Evolutionary conservation across 2,797 vertebrate species (phyloP).

Genomic region (Betta splendens): DNA sequence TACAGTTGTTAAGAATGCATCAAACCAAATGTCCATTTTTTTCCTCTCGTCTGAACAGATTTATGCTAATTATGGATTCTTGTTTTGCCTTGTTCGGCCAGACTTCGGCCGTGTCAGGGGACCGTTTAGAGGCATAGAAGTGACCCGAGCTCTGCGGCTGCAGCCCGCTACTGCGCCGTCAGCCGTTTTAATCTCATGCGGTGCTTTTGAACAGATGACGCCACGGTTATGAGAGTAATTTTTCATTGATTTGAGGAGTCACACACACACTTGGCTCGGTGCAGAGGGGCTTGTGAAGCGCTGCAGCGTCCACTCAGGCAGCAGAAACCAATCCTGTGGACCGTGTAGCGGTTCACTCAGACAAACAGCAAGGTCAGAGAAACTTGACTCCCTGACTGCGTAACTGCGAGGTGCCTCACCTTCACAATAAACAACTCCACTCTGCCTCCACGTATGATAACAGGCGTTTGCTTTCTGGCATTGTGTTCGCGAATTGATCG

Average conservation of each 20-base stretch:
- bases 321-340: constrained; percentile 60
- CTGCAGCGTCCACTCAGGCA: constrained; percentile 25
- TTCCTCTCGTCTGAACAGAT: not conserved
- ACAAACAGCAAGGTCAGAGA: constrained; percentile 50
- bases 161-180: constrained; percentile 35
- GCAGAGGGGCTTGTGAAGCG: constrained; percentile 24
- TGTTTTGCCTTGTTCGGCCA: constrained; percentile 21
- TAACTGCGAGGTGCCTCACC: constrained; percentile 18
- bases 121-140: not conserved
- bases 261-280: constrained; percentile 30
- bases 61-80: not conserved
- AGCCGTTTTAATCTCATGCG: constrained; percentile 28
- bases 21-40: not conserved
- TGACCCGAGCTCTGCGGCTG: constrained; percentile 4
- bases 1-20: constrained; percentile 2
- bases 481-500: not conserved
- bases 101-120: constrained; percentile 12
- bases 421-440: constrained; percentile 31
- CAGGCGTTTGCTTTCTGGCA: not conserved
- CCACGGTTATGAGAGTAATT: constrained; percentile 32
- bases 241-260: constrained; percentile 59
- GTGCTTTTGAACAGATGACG: constrained; percentile 33
- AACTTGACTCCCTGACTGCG: constrained; percentile 23
- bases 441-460: constrained; percentile 17
- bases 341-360: constrained; percentile 48